phyloP scores from a whole-genome alignment of 2,113 vertebrate species.

The Catharus bicknelli region DNA sequence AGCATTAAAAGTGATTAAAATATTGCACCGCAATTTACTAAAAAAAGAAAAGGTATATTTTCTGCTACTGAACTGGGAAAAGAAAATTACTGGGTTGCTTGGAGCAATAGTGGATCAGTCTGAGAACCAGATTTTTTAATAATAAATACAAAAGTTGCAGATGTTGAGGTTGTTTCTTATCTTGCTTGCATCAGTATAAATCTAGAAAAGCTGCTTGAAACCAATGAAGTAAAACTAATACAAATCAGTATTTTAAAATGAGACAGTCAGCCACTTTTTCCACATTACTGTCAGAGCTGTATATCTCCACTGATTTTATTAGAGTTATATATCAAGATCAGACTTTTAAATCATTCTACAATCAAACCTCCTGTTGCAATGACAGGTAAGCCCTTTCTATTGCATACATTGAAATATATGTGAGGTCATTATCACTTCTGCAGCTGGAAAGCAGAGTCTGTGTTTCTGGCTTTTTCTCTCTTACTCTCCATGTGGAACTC shows the following conservation, averaged over 20 bases:
- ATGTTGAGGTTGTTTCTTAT: background rate
- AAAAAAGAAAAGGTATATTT: background rate
- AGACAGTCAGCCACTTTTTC: background rate
- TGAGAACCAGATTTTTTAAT: background rate
- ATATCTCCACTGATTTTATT: background rate
- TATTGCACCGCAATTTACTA: background rate
- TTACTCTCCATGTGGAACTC: rapidly evolving
- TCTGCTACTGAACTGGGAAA: background rate
- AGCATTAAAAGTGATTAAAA: background rate
- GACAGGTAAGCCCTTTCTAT: background rate
- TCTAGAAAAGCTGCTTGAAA: background rate
- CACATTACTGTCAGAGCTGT: background rate
- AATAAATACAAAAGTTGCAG: background rate
- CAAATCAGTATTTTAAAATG: conserved; percentile 29
- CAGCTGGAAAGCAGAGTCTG: background rate
- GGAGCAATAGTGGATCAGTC: background rate
- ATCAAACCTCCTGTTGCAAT: background rate
- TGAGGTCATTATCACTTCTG: background rate
- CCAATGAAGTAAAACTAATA: conserved; percentile 13
- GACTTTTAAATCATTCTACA: background rate
- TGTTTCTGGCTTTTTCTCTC: background rate
- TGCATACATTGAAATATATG: background rate
- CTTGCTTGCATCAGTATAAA: background rate
- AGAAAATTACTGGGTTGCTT: background rate
- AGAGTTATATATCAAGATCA: background rate